A percentile compares a stretch with the other conserved stretches of the same genome.
Conservation (phyloP, 1,140 invertebrate species). For the Papilio dardanus region DNA sequence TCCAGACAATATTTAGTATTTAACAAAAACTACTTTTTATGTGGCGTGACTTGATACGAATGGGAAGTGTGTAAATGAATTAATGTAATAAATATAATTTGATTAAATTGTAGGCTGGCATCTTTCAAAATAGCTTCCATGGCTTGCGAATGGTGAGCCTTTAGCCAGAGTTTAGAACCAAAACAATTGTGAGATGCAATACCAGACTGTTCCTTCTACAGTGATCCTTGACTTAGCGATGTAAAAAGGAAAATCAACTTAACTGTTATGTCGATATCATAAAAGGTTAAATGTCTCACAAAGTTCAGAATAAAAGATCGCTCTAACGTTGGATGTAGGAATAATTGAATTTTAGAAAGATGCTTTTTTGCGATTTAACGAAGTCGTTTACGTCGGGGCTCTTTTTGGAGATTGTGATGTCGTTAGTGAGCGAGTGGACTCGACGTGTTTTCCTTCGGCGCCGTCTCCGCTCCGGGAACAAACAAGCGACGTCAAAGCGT, state of each 20-base stretch:
- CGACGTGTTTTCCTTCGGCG: slow-evolving; percentile 38
- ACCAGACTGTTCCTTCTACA: background rate
- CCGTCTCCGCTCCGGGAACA: slow-evolving; percentile 47
- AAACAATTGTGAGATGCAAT: background rate
- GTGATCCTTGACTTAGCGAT: background rate
- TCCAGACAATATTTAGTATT: background rate
- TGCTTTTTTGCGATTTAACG: slow-evolving; percentile 28
- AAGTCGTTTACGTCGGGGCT: slow-evolving; percentile 23
- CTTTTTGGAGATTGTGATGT: slow-evolving; percentile 18
- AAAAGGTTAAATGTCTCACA: slow-evolving; percentile 8
- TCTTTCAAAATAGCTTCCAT: too few relatives aligned
- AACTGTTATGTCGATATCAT: background rate
- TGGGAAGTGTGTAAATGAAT: background rate
- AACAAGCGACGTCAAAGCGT: slow-evolving; percentile 66
- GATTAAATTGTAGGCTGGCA: too few relatives aligned
- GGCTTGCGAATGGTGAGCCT: background rate
- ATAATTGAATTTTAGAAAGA: slow-evolving; percentile 30
- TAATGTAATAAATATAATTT: too few relatives aligned
- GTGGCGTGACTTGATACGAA: background rate
- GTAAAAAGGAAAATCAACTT: background rate
- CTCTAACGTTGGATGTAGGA: slow-evolving; percentile 19
- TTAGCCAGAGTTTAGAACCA: background rate
- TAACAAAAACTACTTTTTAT: background rate
- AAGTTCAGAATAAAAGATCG: slow-evolving; percentile 19
- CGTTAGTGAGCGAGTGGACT: slow-evolving; percentile 28